Evolutionary conservation across 1,140 invertebrate genomes (phyloP), one percentile per base, ranked within the genome.

Genomic region (Ectropis grisescens): DNA sequence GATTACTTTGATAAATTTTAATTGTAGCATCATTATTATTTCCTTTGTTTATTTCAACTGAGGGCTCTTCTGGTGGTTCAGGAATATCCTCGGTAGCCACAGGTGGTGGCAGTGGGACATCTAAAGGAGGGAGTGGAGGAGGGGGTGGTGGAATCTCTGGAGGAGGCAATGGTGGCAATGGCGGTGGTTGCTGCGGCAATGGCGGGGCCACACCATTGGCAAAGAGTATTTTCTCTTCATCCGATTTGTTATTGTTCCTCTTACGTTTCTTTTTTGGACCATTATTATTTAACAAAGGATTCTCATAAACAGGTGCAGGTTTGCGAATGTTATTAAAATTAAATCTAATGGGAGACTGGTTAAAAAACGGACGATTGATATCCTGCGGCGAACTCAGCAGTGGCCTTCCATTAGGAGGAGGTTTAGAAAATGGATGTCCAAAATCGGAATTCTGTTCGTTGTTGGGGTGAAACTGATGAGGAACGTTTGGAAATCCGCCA

Each of bases 211-310:
- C 76, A 70, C 16, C 40, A 47, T 47, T 59, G 41, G 39, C 58
- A 68, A 38, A 40, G 46, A 26, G 58, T 45, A 65, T 66, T 56
- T 80, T 68, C 71, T 82, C 71, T 47, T 85, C 80, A 67, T 82
- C 75, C 67, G 85, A 67, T 62, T 85, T 84, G 62, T 89, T 90
- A 66, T 89, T 89, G 45, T 88, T 89, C 48, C 85, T 86, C 67
- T 91, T 91, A 37, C 90, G 86, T 61, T 91, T 91, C 75, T 91
- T 92, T 81, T 91, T 91, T 4, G 85, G 82, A 12, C 82, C 83
- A 28, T 84, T 86, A 39, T 85, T 87, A 41, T 84, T 88, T 19
- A 74, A 41, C 28, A 82, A 60, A 10, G 78, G 78, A 52, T 82
- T 82, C 50, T 69, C 71, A 44, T 62, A 82, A 72, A 53, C 76